A percentile compares a stretch with the other conserved stretches of the same genome.
Conservation (phyloP, 2,113 vertebrate species). For the Ceyx cyanopectus region DNA sequence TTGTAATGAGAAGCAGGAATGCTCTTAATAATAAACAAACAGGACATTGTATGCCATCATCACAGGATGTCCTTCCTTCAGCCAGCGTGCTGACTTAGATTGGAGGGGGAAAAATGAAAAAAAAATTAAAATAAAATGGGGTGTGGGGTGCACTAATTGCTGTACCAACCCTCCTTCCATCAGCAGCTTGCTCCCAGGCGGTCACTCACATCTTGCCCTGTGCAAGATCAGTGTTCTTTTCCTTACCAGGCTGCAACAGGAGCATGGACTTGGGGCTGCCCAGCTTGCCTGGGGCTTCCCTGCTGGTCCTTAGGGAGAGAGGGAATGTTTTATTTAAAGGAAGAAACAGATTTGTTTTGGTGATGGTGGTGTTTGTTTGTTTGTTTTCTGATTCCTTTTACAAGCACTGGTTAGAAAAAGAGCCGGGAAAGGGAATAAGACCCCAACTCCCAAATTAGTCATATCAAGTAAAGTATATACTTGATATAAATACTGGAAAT, state of each 20-base stretch:
- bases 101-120: conserved; percentile 42
- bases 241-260: neutral
- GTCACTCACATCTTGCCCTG: neutral
- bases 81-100: conserved; percentile 69
- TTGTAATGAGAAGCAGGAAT: conserved; percentile 87
- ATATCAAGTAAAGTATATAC: neutral
- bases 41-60: conserved; percentile 89
- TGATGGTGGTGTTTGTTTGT: no score
- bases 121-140: conserved; percentile 27
- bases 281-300: neutral
- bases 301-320: neutral
- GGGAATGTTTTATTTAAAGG: neutral
- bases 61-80: conserved; percentile 93
- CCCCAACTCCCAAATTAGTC: neutral
- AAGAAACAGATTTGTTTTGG: neutral
- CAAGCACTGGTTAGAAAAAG: neutral
- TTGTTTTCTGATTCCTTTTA: neutral
- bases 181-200: neutral
- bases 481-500: no score
- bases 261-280: neutral
- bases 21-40: conserved; percentile 88
- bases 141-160: conserved; percentile 32
- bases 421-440: neutral
- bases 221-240: neutral
- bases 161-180: neutral